Evolutionary conservation across 2,797 vertebrate genomes (phyloP).

Genomic region (Chelmon rostratus): DNA sequence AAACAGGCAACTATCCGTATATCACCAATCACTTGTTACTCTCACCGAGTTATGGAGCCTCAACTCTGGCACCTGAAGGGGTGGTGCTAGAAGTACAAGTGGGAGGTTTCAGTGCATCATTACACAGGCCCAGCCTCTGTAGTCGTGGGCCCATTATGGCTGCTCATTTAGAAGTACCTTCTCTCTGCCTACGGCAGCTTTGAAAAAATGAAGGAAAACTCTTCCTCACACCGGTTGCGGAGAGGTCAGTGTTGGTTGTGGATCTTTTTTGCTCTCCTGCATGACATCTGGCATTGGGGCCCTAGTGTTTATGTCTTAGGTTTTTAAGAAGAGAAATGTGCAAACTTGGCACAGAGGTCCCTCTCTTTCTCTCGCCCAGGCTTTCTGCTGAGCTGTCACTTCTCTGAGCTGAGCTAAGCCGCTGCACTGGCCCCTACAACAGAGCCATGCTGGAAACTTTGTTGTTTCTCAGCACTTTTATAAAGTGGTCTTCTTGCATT

Average conservation of each 20-base stretch:
- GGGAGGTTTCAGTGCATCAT: constrained; percentile 38
- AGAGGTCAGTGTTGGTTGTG: constrained; percentile 53
- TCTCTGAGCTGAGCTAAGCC: constrained; percentile 74
- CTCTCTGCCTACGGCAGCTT: constrained; percentile 30
- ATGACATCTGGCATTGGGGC: constrained; percentile 36
- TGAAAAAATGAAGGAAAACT: constrained; percentile 51
- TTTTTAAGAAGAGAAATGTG: constrained; percentile 69
- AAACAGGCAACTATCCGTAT: constrained; percentile 2
- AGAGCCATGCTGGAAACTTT: constrained; percentile 64
- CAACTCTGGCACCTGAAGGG: constrained; percentile 45
- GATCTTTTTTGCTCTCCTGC: constrained; percentile 38
- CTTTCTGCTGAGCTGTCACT: constrained; percentile 80
- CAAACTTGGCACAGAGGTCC: constrained; percentile 64
- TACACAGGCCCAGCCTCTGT: constrained; percentile 42
- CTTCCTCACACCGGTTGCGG: constrained; percentile 25
- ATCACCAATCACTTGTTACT: not conserved
- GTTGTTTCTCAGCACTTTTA: constrained; percentile 79
- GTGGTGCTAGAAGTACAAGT: constrained; percentile 11
- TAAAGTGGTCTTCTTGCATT: constrained; percentile 58
- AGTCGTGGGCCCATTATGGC: constrained; percentile 19
- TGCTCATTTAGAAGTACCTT: constrained; percentile 22
- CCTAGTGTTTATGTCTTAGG: constrained; percentile 47
- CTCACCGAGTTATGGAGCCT: constrained; percentile 39
- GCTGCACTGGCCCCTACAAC: constrained; percentile 55
- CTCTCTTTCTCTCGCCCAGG: constrained; percentile 40